A percentile compares a stretch with the other conserved stretches of the same genome.
Conservation (phyloP, 2,113 vertebrate species). For the Pedionomus torquatus region DNA sequence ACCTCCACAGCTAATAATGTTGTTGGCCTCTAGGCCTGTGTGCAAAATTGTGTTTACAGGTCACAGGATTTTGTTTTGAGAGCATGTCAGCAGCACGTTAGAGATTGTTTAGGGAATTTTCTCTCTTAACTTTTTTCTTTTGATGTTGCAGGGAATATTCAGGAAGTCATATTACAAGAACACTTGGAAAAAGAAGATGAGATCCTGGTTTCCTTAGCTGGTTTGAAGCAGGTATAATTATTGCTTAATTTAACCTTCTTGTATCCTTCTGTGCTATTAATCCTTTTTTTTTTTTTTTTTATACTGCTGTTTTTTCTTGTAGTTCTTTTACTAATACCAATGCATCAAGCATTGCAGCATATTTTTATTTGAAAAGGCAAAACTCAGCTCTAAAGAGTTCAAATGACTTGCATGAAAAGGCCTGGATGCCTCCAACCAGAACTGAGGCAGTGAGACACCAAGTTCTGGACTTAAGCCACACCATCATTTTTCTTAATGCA, state of each 20-base stretch:
- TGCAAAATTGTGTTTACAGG: neutral
- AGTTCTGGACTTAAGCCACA: neutral
- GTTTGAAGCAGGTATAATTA: slow-evolving; percentile 90
- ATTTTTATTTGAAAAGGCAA: neutral
- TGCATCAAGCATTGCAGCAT: neutral
- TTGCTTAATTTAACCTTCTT: neutral
- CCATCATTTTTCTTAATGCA: neutral
- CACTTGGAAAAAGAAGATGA: slow-evolving; percentile 95
- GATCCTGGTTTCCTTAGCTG: slow-evolving; percentile 94
- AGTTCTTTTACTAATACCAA: neutral
- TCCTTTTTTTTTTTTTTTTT: neutral
- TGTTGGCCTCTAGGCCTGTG: neutral
- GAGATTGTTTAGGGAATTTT: neutral
- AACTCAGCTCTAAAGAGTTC: neutral
- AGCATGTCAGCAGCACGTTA: neutral
- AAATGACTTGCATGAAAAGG: neutral
- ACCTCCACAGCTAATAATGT: neutral
- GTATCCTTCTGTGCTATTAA: neutral
- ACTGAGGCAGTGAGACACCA: neutral
- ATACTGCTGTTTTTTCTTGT: neutral
- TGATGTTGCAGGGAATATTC: slow-evolving; percentile 89
- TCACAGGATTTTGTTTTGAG: neutral
- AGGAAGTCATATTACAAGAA: slow-evolving; percentile 95
- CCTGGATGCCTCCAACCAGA: neutral
- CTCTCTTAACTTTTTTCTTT: neutral